Percentiles rank a stretch among this genome's conserved stretches.
Conservation (phyloP, 2,797 vertebrate species). For the Momotus momota region DNA sequence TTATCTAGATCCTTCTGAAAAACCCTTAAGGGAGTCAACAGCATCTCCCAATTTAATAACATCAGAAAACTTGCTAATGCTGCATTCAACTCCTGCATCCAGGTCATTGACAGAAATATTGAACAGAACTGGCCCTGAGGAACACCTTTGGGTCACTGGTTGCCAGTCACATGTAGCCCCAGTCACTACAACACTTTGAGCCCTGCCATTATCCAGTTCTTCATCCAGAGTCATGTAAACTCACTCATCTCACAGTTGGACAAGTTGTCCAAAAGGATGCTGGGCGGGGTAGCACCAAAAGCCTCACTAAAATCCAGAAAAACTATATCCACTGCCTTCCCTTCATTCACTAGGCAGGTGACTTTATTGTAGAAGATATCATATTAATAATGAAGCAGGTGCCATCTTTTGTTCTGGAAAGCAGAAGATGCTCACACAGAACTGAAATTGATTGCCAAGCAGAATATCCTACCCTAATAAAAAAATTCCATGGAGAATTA, state of each 20-base stretch:
- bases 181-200: not conserved
- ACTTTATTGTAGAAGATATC: not conserved
- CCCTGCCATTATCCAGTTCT: not conserved
- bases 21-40: not conserved
- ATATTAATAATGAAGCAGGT: not conserved
- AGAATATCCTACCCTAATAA: not conserved
- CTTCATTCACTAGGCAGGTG: not conserved
- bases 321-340: not conserved
- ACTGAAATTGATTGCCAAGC: not conserved
- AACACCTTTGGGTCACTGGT: not conserved
- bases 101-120: not conserved
- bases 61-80: not conserved
- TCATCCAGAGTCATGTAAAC: not conserved
- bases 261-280: not conserved
- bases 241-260: not conserved
- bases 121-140: not conserved
- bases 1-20: not conserved
- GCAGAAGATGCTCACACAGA: not conserved
- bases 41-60: not conserved
- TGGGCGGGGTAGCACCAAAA: not conserved
- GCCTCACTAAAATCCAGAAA: not conserved
- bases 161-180: not conserved
- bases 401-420: not conserved
- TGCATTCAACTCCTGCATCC: not conserved
- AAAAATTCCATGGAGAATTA: not conserved